A percentile compares a stretch with the other conserved stretches of the same genome.
phyloP scores from a whole-genome alignment of 2,888 invertebrate species.

The Didymodactylos carnosus region DNA sequence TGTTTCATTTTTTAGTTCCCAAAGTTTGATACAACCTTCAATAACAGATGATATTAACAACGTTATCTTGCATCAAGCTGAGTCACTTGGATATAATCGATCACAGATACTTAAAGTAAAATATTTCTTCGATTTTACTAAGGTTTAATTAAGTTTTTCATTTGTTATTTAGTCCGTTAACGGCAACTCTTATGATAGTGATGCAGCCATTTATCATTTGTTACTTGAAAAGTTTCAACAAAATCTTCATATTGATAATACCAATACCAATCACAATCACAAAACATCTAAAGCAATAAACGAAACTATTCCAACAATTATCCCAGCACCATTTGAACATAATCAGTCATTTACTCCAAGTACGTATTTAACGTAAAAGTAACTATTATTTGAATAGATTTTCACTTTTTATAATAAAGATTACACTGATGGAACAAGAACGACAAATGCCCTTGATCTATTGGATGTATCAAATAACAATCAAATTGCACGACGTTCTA shows the following conservation, averaged over 20 bases:
- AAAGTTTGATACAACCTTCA: too few species aligned
- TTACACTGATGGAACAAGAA: too few species aligned
- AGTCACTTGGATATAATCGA: neutral
- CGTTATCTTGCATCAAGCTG: neutral
- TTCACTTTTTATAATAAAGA: neutral
- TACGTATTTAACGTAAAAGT: neutral
- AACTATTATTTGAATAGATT: neutral
- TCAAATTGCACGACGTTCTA: neutral
- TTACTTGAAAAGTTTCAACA: neutral
- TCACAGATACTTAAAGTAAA: neutral
- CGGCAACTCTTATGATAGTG: neutral
- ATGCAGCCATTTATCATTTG: neutral
- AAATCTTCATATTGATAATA: neutral
- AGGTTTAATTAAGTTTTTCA: too few species aligned
- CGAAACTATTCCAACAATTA: too few species aligned
- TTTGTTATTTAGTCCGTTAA: too few species aligned
- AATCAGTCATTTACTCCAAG: too few species aligned
- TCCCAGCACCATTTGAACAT: too few species aligned
- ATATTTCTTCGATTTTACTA: too few species aligned
- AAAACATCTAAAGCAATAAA: too few species aligned
- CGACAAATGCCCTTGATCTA: neutral
- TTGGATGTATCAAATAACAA: neutral
- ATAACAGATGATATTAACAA: neutral
- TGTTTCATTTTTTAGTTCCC: neutral
- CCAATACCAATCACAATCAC: neutral